Base-by-base conservation (phyloP, 2,888 invertebrate species). In the Cantharis flavilabris region DNA sequence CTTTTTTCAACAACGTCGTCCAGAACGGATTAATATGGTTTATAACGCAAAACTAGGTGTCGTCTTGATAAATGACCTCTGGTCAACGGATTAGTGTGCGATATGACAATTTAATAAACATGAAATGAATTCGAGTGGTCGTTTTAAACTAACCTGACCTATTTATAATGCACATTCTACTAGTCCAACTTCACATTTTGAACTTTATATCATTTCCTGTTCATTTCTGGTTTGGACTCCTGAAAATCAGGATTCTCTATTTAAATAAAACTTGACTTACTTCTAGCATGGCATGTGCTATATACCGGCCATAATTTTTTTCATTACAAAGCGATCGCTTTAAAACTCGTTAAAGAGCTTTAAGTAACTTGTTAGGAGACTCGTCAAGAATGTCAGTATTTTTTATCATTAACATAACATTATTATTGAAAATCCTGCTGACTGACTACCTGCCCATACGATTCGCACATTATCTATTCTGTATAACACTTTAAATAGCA, bases 81-180 rank as follows among this genome's bases (percentile, higher is more conserved):
- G 73, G 72, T 73, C 76, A 76, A 67, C 62, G 78, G 78, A 78
- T 78, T 76, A 78, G 71, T 69, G 64, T 76, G 69, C 71, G 69
- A 78, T 78, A 78, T 76, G 78, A 76, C 78, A 78, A 76, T 78
- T 78, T 78, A 78, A 78, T 78, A 78, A 78, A 78, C 78, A 73
- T 74, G 76, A 30, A 78, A 78, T 76, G 76, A 78, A 78, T 76
- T 78, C 73, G 76, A 76, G 78, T 78, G 78, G 69, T 71, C 64
- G 71, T 75, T 75, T 72, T 62, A 69, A 67, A 70, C 73, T 76
- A 78, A 75, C 73, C 73, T 78, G 75, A 71, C 64, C 74, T 76
- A 76, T 73, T 76, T 76, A 76, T 76, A 76, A 76, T 78, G 73
- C 76, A 72, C 72, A 69, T 72, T 75, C 67, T 65, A 75, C 74